phyloP scores from a whole-genome alignment of 1,140 invertebrate species.

The Sminthurides bifidus region DNA sequence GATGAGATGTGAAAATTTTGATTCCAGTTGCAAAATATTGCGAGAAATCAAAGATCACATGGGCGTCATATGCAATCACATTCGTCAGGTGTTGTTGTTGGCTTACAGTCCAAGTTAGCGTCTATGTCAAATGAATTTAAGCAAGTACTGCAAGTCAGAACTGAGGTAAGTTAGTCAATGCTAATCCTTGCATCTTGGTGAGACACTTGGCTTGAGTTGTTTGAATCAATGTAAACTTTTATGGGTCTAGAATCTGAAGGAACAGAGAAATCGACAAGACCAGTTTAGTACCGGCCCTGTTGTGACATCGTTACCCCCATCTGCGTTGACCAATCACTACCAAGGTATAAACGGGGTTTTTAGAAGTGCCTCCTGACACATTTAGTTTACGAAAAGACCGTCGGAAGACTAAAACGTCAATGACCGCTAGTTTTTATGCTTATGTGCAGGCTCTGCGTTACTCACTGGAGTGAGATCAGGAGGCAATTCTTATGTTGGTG shows the following conservation, averaged over 20 bases:
- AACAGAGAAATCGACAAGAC: conserved; percentile 83
- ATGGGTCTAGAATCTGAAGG: conserved; percentile 73
- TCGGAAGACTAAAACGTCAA: no score
- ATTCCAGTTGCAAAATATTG: conserved; percentile 35
- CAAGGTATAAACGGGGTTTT: no score
- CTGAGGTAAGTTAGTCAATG: conserved; percentile 47
- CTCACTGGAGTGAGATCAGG: conserved; percentile 47
- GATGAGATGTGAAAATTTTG: conserved; percentile 9
- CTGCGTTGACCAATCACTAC: conserved; percentile 49
- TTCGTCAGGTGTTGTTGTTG: conserved; percentile 88
- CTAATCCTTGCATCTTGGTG: not conserved
- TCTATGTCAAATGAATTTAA: conserved; percentile 96
- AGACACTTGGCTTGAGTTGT: not conserved
- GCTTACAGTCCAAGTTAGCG: conserved; percentile 87
- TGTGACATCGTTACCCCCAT: conserved; percentile 56
- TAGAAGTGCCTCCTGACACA: no score
- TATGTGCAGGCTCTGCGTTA: conserved; percentile 41
- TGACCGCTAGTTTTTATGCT: no score
- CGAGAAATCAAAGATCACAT: conserved; percentile 37
- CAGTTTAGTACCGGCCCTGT: conserved; percentile 76
- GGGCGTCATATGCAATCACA: conserved; percentile 80
- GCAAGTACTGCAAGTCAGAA: conserved; percentile 76
- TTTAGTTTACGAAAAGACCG: no score
- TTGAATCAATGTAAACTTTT: conserved; percentile 2
- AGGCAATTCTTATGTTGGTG: conserved; percentile 36